Base-by-base conservation (phyloP, 2,113 vertebrate species). In the Silurus meridionalis region DNA sequence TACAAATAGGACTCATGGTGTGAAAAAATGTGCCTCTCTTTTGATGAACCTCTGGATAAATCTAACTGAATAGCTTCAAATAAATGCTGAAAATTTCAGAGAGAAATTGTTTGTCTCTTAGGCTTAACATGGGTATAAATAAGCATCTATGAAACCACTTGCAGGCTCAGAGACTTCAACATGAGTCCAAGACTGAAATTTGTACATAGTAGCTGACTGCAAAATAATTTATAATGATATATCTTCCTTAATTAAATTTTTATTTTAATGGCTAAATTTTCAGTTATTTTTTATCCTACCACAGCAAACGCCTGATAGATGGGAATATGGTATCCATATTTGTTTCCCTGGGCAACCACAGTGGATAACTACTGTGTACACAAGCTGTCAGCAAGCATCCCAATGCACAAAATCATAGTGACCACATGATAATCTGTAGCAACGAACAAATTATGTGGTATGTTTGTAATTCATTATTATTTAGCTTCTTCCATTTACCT, bases 81-180 rank as follows among this genome's bases (percentile, higher is more conserved):
- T 89, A 94, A 91, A 90, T 91, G 67, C 88, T 91, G 90, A 88
- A 87, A 92, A 88, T 91, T 89, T 87, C 91, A 87, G 69, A 92
- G 83, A 69, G 74, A 80, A 67, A 71, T 82, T 48, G 87, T 88
- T 83, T 1, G 78, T 88, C 88, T 90, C 84, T 64, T 91, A 89
- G 89, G 88, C 88, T 92, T 90, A 92, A 88, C 88, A 88, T 88
- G 85, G 88, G 88, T 92, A 91, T 90, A 92, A 93, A 90, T 89
- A 91, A 91, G 82, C 91, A 91, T 91, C 90, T 91, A 87, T 90
- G 71, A 46, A 37, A 87, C 87, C 87, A 90, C 93, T 94, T 92
- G 91, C 82, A 90, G 87, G 64, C 85, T 82, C 86, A 90, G 78
- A 90, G 69, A 80, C 82, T 78, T 74, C 79, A 71, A 60, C 50